Evolutionary conservation across 2,888 invertebrate species (phyloP).

Genomic region (Rhagium mordax): DNA sequence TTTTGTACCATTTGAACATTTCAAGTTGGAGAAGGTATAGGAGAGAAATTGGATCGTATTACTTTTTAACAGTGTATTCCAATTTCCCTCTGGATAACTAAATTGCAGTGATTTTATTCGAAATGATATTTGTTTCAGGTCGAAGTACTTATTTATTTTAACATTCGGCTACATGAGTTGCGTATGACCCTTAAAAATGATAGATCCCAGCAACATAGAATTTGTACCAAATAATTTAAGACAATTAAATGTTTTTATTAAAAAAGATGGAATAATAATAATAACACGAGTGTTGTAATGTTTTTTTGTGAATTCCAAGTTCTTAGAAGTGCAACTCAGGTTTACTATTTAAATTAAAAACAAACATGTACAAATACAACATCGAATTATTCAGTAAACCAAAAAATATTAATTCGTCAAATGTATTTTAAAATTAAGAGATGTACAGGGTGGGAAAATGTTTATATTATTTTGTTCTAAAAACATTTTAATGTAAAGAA

Average conservation of each 20-base stretch:
- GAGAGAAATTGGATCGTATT: no score
- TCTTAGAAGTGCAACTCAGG: neutral
- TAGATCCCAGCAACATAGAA: neutral
- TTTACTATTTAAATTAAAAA: neutral
- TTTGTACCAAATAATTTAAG: neutral
- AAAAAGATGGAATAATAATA: neutral
- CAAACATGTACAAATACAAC: conserved; percentile 30
- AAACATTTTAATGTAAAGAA: neutral
- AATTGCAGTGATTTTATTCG: no score
- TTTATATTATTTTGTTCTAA: conserved; percentile 1
- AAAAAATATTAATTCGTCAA: conserved; percentile 1
- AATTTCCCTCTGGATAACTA: no score
- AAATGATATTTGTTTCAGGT: no score
- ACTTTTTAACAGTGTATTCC: no score
- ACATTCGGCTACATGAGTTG: no score
- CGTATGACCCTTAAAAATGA: no score
- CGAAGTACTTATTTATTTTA: no score
- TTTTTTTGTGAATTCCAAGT: neutral
- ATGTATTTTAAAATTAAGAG: conserved; percentile 10
- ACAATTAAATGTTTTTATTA: neutral
- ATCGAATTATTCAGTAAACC: conserved; percentile 35
- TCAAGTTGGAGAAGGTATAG: no score
- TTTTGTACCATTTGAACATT: no score
- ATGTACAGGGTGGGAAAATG: conserved; percentile 28
- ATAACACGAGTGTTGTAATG: neutral